Percentiles rank a stretch among this genome's conserved stretches.
These are phyloP conservation scores for Ctenomys sociabilis DNA, from an alignment of 2,113 vertebrate species.

Conservation along the genomic window DNA sequence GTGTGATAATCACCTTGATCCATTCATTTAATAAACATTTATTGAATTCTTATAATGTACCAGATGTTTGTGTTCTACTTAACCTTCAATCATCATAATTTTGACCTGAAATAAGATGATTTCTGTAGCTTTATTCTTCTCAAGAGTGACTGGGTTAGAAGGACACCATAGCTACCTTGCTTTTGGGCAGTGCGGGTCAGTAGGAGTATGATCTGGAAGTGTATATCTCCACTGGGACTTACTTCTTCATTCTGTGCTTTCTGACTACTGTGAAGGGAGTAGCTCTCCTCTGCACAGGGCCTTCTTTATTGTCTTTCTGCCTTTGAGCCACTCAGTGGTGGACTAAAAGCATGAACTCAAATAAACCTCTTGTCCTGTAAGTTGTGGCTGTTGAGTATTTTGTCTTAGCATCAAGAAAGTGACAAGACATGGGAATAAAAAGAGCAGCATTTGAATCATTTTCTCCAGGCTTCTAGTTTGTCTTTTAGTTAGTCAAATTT, in stretches of 20 bases:
- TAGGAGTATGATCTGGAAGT: not conserved
- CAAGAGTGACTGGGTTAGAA: not conserved
- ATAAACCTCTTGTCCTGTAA: not conserved
- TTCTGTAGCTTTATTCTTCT: constrained; percentile 1
- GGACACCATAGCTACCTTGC: not conserved
- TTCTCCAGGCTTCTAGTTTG: not conserved
- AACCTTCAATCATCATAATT: not conserved
- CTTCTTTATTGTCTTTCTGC: not conserved
- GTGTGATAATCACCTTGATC: not conserved
- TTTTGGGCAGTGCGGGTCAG: not conserved
- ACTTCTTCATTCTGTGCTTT: not conserved
- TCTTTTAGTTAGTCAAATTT: not conserved
- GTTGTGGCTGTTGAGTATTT: not conserved
- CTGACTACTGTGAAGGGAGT: not conserved
- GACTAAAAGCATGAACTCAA: not conserved
- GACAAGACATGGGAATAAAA: not conserved
- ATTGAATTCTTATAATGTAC: not conserved
- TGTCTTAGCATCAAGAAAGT: not conserved
- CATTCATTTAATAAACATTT: not conserved
- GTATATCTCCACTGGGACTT: not conserved
- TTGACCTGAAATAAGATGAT: not conserved
- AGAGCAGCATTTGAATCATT: not conserved
- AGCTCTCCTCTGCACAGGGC: not conserved
- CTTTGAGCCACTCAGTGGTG: not conserved
- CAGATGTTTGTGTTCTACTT: not conserved